phyloP scores from a whole-genome alignment of 1,140 invertebrate genomes.

The Gerris buenoi region DNA sequence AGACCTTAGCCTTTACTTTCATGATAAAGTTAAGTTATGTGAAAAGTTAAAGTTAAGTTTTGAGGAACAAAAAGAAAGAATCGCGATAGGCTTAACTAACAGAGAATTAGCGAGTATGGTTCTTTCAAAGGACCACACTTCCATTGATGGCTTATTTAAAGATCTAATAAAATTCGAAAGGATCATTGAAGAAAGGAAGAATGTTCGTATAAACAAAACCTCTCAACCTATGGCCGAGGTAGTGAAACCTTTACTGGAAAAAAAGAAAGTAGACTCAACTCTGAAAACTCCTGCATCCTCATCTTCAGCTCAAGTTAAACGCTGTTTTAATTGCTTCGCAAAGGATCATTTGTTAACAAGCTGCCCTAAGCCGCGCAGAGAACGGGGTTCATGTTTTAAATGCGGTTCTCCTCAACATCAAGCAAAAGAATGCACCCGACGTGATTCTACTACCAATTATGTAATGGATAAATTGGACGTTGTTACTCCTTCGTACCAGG shows the following conservation, averaged over 20 bases:
- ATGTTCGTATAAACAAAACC: neutral
- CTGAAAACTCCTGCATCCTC: too few species aligned
- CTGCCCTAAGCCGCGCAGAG: too few species aligned
- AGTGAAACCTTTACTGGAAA: neutral
- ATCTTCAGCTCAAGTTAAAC: neutral
- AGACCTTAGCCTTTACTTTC: neutral
- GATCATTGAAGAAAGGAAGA: neutral
- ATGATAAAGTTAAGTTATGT: neutral
- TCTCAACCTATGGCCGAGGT: neutral
- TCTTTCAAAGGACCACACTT: neutral
- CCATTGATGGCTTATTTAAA: neutral
- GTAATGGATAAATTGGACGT: neutral
- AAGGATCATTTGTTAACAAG: too few species aligned
- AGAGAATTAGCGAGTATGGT: neutral
- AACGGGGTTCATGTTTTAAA: neutral
- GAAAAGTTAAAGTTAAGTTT: neutral
- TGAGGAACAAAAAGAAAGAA: neutral
- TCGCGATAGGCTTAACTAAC: neutral
- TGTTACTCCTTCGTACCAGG: neutral
- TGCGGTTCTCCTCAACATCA: neutral
- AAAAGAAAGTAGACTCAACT: neutral
- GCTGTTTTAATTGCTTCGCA: neutral
- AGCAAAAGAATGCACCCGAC: neutral
- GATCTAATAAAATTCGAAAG: neutral
- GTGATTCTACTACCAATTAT: neutral